Evolutionary conservation across 2,797 vertebrate species (phyloP).

Genomic region (Lophotriccus pileatus): DNA sequence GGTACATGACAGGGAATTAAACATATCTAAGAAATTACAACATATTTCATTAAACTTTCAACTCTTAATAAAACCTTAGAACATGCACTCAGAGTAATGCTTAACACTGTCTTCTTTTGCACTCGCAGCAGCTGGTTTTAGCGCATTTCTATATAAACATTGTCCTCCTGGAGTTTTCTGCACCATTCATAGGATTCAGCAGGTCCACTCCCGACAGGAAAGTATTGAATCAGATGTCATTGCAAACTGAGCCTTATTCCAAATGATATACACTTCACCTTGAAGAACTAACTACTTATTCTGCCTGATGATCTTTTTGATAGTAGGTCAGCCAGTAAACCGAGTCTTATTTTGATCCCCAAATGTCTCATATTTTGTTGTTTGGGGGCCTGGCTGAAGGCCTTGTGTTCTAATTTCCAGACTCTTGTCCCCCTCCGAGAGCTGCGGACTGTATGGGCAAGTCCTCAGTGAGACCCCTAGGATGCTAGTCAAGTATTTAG

Average conservation of each 20-base stretch:
- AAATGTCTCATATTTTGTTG: neutral
- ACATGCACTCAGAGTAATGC: too few species aligned
- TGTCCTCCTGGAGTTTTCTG: too few species aligned
- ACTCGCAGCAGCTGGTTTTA: too few species aligned
- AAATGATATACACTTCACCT: neutral
- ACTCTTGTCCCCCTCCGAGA: neutral
- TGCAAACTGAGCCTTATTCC: neutral
- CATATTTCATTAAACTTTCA: too few species aligned
- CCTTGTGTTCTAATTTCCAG: neutral
- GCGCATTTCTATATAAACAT: too few species aligned
- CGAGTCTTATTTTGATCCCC: neutral
- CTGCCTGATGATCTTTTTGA: neutral
- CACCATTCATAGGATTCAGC: too few species aligned
- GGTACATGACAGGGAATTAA: too few species aligned
- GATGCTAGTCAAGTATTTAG: neutral
- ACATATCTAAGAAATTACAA: too few species aligned
- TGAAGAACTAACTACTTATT: neutral
- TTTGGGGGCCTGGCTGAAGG: neutral
- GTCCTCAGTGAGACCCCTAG: neutral
- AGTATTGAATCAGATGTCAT: neutral
- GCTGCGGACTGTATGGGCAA: rapidly evolving
- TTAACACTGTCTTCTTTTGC: too few species aligned
- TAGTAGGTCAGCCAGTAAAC: neutral
- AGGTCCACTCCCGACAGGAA: too few species aligned
- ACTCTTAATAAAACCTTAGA: too few species aligned